Conservation (phyloP, 1,140 invertebrate species). For the Ceratitis capitata region DNA sequence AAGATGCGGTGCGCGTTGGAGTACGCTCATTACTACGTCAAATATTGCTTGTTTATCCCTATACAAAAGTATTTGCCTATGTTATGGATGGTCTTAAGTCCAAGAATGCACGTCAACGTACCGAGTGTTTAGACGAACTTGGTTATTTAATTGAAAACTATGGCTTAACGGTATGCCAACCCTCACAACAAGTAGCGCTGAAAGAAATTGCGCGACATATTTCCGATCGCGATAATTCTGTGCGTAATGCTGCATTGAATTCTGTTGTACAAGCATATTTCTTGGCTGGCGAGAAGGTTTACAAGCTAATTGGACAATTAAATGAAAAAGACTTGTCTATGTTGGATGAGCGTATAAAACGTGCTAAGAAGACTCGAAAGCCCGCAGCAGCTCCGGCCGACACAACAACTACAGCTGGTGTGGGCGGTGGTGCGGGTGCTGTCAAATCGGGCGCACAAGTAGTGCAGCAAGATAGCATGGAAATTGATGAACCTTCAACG, state of each 20-base stretch:
- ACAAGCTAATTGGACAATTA: slow-evolving; percentile 90
- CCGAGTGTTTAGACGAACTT: slow-evolving; percentile 95
- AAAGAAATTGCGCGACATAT: slow-evolving; percentile 95
- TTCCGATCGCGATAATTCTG: slow-evolving; percentile 94
- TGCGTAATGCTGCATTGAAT: slow-evolving; percentile 94
- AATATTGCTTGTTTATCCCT: slow-evolving; percentile 86
- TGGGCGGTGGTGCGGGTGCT: slow-evolving; percentile 39
- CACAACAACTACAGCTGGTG: slow-evolving; percentile 56
- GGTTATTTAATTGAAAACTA: slow-evolving; percentile 86
- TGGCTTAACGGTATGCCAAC: slow-evolving; percentile 86
- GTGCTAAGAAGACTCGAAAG: slow-evolving; percentile 78
- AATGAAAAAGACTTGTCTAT: slow-evolving; percentile 92
- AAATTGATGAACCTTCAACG: slow-evolving; percentile 59
- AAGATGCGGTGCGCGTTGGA: slow-evolving; percentile 90
- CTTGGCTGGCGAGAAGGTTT: slow-evolving; percentile 89
- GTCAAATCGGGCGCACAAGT: slow-evolving; percentile 62
- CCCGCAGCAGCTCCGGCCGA: slow-evolving; percentile 60
- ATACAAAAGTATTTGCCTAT: slow-evolving; percentile 88
- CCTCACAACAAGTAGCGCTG: slow-evolving; percentile 78
- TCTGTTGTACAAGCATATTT: slow-evolving; percentile 91
- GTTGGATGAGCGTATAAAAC: slow-evolving; percentile 94
- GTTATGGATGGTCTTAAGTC: slow-evolving; percentile 95
- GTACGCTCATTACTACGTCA: slow-evolving; percentile 88
- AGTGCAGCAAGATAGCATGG: slow-evolving; percentile 64
- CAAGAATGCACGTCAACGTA: slow-evolving; percentile 95